Evolutionary conservation across 1,140 invertebrate genomes (phyloP).

Genomic region (Bombus sylvicola): DNA sequence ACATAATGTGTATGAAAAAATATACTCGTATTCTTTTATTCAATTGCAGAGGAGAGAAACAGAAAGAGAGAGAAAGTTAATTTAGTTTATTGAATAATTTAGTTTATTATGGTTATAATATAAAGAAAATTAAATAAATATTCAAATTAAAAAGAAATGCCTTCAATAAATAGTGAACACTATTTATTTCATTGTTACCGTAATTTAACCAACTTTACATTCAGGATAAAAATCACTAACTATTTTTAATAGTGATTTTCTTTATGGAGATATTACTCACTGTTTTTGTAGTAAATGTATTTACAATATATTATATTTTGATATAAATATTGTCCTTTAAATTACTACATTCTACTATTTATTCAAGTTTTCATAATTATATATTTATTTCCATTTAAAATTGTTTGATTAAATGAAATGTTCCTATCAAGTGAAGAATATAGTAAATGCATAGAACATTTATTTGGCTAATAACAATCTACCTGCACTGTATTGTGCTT

Average conservation of each 20-base stretch:
- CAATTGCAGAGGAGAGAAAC: background rate
- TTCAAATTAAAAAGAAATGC: background rate
- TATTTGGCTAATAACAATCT: constrained; percentile 26
- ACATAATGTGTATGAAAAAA: background rate
- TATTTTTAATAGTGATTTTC: background rate
- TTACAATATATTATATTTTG: background rate
- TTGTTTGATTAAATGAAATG: constrained; percentile 2
- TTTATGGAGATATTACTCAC: background rate
- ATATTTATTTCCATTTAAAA: background rate
- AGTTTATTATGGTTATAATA: background rate
- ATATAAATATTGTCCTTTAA: background rate
- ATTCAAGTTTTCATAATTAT: background rate
- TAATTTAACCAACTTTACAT: background rate
- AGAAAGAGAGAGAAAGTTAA: background rate
- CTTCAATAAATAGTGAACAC: background rate
- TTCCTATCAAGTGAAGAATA: constrained; percentile 2
- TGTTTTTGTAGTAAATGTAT: background rate
- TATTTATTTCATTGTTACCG: background rate
- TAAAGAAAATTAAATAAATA: background rate
- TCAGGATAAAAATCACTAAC: background rate
- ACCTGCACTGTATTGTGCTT: constrained; percentile 19
- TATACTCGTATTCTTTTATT: background rate
- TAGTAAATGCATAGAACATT: constrained; percentile 17
- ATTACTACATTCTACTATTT: background rate
- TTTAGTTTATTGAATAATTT: background rate